phyloP scores from a whole-genome alignment of 2,113 vertebrate species.

The Amazona vittata region DNA sequence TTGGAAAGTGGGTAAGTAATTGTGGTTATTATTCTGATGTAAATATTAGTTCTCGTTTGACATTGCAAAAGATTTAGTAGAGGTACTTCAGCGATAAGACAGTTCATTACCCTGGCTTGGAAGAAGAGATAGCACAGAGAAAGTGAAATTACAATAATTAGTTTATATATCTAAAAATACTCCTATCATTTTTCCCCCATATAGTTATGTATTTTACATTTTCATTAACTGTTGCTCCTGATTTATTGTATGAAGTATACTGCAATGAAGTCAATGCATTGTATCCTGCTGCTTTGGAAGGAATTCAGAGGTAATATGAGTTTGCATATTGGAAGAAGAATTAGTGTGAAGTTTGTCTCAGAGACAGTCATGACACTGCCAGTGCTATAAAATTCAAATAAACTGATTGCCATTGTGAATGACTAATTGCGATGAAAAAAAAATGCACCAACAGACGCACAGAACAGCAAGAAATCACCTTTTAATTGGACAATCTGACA shows the following conservation, averaged over 20 bases:
- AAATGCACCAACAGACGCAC: background rate
- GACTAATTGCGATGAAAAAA: background rate
- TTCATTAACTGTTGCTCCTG: constrained; percentile 28
- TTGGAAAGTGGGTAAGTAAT: constrained; percentile 69
- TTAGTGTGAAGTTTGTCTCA: background rate
- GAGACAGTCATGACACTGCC: background rate
- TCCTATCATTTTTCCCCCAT: background rate
- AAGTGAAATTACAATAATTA: constrained; percentile 62
- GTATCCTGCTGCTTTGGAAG: background rate
- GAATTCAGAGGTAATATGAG: background rate
- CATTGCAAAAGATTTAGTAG: constrained; percentile 62
- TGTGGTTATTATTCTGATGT: constrained; percentile 83
- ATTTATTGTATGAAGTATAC: background rate
- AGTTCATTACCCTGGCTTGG: constrained; percentile 48
- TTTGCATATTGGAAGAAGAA: background rate
- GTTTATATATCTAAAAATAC: constrained; percentile 65
- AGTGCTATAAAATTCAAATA: background rate
- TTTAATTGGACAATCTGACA: background rate
- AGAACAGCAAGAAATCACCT: background rate
- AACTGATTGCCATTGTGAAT: background rate
- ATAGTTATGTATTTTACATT: constrained; percentile 21
- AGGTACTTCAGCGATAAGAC: constrained; percentile 41
- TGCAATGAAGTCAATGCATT: background rate
- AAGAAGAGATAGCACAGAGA: constrained; percentile 31
- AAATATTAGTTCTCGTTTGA: constrained; percentile 77